A percentile compares a stretch with the other conserved stretches of the same genome.
Conservation (phyloP, 1,140 invertebrate species). For the Magallana ariakensis region DNA sequence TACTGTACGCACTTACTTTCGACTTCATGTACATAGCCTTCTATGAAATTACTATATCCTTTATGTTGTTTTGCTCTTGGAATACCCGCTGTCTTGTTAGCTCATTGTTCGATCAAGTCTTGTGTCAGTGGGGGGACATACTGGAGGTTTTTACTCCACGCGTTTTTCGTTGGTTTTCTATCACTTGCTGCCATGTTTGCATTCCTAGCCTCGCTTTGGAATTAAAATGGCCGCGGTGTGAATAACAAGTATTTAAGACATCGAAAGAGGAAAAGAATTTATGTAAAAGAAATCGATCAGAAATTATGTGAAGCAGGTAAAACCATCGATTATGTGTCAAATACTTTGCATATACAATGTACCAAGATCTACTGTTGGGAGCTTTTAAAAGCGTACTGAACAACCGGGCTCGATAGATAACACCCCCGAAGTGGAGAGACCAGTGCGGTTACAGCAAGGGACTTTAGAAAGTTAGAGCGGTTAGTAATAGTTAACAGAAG, state of each 20-base stretch:
- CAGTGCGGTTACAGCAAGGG: too few species aligned
- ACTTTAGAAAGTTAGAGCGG: too few species aligned
- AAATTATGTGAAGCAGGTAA: too few species aligned
- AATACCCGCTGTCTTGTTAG: background rate
- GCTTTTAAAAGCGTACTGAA: too few species aligned
- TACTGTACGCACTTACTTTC: background rate
- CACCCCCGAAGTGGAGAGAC: too few species aligned
- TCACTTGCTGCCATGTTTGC: background rate
- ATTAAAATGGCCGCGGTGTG: slow-evolving; percentile 1
- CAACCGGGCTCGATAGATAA: too few species aligned
- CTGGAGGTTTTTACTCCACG: slow-evolving; percentile 1
- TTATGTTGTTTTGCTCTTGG: background rate
- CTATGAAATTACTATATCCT: background rate
- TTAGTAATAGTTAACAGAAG: too few species aligned
- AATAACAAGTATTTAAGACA: slow-evolving; percentile 21
- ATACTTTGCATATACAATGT: too few species aligned
- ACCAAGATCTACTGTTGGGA: too few species aligned
- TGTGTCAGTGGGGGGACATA: background rate
- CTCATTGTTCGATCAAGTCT: background rate
- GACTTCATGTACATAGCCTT: background rate
- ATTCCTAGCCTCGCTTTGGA: slow-evolving; percentile 2
- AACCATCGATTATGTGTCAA: too few species aligned
- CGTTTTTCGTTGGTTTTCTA: background rate
- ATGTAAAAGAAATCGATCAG: too few species aligned
- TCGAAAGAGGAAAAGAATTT: too few species aligned